Evolutionary conservation across 1,140 invertebrate genomes (phyloP), one percentile per base, ranked within the genome.

Genomic region (Magallana gigas): DNA sequence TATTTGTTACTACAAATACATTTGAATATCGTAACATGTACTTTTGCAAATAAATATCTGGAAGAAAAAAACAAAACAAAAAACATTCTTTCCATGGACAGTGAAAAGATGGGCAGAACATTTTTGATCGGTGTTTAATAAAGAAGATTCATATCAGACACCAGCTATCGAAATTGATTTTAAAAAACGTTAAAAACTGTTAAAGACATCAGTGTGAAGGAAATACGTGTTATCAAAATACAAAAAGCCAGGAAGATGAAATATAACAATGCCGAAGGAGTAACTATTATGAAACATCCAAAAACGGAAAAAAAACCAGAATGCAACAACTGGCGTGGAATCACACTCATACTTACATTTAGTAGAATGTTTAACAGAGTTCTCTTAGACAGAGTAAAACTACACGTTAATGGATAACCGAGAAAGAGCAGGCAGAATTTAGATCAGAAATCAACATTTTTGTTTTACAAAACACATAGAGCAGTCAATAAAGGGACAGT

Each of bases 71-170:
- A n/a, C n/a, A n/a, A n/a, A n/a, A n/a, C n/a, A n/a, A n/a, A n/a
- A n/a, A n/a, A n/a, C 58, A 57, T 85, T 18, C 58, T 23, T 9
- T 36, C 12, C 16, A 58, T 68, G 60, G 62, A 85, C n/a, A 62
- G 60, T 48, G 84, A 85, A 85, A 48, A 57, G 82, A 84, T 84
- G 82, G 8, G 0, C 82, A 36, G 84, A 85, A 58, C 84, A 85
- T 68, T 85, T 85, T 68, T 68, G 18, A 85, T 36, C 59, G 9
- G 60, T 85, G 36, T 29, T 85, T 1, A 83, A 6, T 60, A 60
- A 57, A 83, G 56, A 57, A 83, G 57, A 83, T 23, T 57, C 82
- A 83, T 58, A n/a, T 29, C 23, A 83, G 6, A 1, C 82, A 83
- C 18, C 56, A 58, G 82, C 2, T 23, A 12, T 83, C 5, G 82